Conservation (phyloP, 2,797 vertebrate species). For the Sebastes matsubarae region DNA sequence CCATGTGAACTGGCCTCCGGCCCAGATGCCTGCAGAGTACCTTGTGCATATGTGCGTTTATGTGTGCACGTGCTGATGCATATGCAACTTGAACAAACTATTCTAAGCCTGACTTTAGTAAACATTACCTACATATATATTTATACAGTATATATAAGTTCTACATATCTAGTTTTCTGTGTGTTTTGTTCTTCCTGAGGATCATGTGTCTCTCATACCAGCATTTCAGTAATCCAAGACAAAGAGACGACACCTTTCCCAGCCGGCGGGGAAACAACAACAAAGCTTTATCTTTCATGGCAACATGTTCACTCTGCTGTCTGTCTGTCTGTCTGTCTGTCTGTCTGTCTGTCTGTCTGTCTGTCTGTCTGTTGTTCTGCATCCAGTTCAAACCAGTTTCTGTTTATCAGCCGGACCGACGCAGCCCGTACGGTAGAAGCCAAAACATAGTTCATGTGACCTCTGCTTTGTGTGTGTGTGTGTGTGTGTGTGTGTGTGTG, state of each 20-base stretch:
- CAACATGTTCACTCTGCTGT: not conserved
- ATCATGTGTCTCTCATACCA: not conserved
- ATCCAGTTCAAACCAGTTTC: constrained; percentile 76
- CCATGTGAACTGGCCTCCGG: constrained; percentile 13
- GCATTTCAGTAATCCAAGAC: not conserved
- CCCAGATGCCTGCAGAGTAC: constrained; percentile 30
- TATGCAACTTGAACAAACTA: not conserved
- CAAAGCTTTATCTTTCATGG: not conserved
- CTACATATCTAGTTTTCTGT: no score
- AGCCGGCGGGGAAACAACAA: not conserved
- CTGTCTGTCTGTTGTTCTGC: not conserved
- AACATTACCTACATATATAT: not conserved
- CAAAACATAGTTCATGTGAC: constrained; percentile 69
- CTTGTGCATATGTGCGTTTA: not conserved
- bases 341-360: no score
- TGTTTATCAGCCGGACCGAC: constrained; percentile 72
- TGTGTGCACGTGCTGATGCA: not conserved
- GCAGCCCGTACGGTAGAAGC: constrained; percentile 53
- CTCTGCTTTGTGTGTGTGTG: constrained; percentile 15
- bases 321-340: no score
- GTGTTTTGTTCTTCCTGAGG: not conserved
- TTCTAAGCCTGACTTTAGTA: not conserved
- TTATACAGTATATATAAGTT: no score
- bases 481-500: no score
- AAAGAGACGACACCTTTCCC: not conserved